These are phyloP conservation scores for Potorous gilbertii DNA, from an alignment of 2,797 vertebrate species.

Conservation along the genomic window DNA sequence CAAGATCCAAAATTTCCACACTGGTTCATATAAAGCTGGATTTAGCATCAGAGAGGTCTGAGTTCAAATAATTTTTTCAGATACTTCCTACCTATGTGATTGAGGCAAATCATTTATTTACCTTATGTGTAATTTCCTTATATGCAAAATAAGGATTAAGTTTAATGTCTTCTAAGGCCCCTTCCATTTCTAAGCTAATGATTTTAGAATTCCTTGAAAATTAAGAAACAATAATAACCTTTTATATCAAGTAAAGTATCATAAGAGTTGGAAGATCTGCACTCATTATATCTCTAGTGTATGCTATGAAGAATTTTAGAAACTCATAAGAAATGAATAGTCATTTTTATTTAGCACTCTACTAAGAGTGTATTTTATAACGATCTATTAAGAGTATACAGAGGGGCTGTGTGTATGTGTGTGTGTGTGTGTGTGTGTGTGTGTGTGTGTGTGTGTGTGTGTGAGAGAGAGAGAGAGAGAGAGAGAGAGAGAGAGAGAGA, in stretches of 20 bases:
- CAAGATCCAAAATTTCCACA: neutral
- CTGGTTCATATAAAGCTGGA: neutral
- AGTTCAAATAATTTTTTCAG: neutral
- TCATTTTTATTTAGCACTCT: conserved; percentile 65
- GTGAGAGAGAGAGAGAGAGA: no score
- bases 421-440: neutral
- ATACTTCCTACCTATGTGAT: neutral
- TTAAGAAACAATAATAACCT: neutral
- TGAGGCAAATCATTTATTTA: neutral
- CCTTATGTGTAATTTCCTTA: neutral
- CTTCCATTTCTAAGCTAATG: neutral
- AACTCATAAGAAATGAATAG: conserved; percentile 52
- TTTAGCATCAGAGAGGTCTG: neutral
- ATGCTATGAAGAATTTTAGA: conserved; percentile 52
- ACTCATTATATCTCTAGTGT: conserved; percentile 55
- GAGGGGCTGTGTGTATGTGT: neutral
- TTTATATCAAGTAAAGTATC: conserved; percentile 14
- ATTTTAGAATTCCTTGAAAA: neutral
- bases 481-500: no score
- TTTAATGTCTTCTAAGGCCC: neutral
- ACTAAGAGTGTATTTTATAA: conserved; percentile 49
- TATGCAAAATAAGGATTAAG: neutral
- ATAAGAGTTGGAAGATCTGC: conserved; percentile 41
- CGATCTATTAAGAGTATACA: conserved; percentile 55
- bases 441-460: neutral